Base-by-base conservation (phyloP, 2,113 vertebrate species). In the Vidua chalybeata region DNA sequence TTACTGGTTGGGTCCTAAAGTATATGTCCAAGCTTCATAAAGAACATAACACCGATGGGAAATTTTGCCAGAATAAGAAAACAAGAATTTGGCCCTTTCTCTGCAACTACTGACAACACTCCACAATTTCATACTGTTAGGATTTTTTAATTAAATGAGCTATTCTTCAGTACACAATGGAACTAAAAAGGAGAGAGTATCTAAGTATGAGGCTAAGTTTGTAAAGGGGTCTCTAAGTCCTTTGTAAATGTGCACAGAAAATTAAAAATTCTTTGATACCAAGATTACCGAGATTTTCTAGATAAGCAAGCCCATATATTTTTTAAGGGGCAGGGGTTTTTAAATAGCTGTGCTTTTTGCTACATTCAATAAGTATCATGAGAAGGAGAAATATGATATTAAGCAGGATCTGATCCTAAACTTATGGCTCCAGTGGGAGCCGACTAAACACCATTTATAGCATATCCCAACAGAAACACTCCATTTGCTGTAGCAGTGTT, bases 381-480 rank as follows among this genome's bases (percentile, higher is more conserved):
- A 94, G 93, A 90, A 96, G 92, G 79, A 94, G 93, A 96, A 95
- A 94, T 75, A 92, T 46, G 79, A 95, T 96, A 94, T 89, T 94
- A 94, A 95, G 76, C 79, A 73, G 76, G 82, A 90, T 94, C 76
- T 94, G 93, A 92, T 96, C 73, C 85, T 94, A 96, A 94, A 90
- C 90, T 96, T 94, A 93, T 52, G 74, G 74, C 74, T 93, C 89
- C 90, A 61, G 71, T 76, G 91, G 91, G 91, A 95, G 79, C 75
- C 15, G 17, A 85, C 62, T 93, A 81, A 92, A 85, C 31, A 11
- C 54, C 76, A 90, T 93, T 95, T 90, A 82, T 75, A 93, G 93
- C 77, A 63, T 81, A 71, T 73, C 77, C 75, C 89, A 97, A 82
- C 59, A 96, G 86, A 97, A 96, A 86, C 66, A 90, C 73, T 84